phyloP scores from a whole-genome alignment of 1,140 invertebrate species.

The Cardiocondyla obscurior region DNA sequence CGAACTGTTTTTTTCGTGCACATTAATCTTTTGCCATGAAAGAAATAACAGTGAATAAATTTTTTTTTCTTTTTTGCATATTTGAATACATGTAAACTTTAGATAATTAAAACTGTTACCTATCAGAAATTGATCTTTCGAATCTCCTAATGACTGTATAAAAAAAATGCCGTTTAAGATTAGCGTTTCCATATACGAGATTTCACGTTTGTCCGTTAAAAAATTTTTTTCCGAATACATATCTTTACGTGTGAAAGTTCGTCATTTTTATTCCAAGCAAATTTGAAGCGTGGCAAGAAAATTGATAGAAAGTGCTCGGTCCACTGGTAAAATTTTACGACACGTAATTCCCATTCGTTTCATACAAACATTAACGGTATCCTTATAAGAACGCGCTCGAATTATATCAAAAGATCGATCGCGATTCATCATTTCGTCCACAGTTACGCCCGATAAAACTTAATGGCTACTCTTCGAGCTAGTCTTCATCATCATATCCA shows the following conservation, averaged over 20 bases:
- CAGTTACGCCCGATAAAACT: constrained; percentile 47
- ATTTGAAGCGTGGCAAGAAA: neutral
- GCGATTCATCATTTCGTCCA: constrained; percentile 52
- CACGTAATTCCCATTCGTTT: neutral
- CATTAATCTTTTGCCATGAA: constrained; percentile 35
- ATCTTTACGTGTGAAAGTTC: neutral
- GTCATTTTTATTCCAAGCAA: neutral
- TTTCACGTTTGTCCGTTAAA: too few species aligned
- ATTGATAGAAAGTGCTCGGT: neutral
- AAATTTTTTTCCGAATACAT: neutral
- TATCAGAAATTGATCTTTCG: neutral
- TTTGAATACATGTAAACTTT: neutral
- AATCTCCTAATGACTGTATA: too few species aligned
- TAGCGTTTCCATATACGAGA: too few species aligned
- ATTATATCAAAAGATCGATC: constrained; percentile 45
- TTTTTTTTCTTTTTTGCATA: constrained; percentile 15
- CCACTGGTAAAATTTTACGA: neutral
- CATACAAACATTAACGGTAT: constrained; percentile 39
- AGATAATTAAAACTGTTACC: neutral
- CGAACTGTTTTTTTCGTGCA: neutral
- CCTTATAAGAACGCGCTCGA: neutral
- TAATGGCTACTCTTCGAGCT: constrained; percentile 41
- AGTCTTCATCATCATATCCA: constrained; percentile 51
- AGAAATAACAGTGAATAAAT: neutral
- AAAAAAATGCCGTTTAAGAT: too few species aligned